Evolutionary conservation across 2,797 vertebrate species (phyloP).

Genomic region (Oophaga sylvatica): DNA sequence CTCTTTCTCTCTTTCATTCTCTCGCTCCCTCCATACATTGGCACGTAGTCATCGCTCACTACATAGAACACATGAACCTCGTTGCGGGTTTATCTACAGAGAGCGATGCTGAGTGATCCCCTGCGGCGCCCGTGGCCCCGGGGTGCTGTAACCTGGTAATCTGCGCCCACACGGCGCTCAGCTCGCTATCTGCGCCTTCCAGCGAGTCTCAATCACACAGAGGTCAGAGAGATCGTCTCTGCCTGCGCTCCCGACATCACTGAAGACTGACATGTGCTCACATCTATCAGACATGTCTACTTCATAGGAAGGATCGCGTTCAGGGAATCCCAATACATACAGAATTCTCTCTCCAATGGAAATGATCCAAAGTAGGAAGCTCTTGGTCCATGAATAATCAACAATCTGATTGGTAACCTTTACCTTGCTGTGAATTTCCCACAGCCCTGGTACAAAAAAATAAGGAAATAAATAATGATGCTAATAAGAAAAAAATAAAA

Average conservation of each 20-base stretch:
- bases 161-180: neutral
- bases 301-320: neutral
- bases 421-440: no score
- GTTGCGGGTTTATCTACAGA: neutral
- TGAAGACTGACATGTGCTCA: neutral
- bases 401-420: neutral
- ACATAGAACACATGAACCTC: neutral
- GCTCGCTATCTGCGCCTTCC: neutral
- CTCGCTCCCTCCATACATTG: no score
- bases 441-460: no score
- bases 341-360: neutral
- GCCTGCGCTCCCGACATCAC: neutral
- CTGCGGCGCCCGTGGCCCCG: neutral
- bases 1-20: no score
- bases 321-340: neutral
- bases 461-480: no score
- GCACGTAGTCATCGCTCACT: no score
- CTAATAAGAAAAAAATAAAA: no score
- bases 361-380: neutral
- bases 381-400: neutral
- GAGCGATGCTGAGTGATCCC: neutral
- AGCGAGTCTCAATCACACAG: neutral
- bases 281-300: slow-evolving; percentile 8
- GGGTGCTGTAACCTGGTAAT: slow-evolving; percentile 14
- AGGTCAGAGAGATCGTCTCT: slow-evolving; percentile 1